phyloP scores from a whole-genome alignment of 1,140 invertebrate species.

The Drosophila virilis region DNA sequence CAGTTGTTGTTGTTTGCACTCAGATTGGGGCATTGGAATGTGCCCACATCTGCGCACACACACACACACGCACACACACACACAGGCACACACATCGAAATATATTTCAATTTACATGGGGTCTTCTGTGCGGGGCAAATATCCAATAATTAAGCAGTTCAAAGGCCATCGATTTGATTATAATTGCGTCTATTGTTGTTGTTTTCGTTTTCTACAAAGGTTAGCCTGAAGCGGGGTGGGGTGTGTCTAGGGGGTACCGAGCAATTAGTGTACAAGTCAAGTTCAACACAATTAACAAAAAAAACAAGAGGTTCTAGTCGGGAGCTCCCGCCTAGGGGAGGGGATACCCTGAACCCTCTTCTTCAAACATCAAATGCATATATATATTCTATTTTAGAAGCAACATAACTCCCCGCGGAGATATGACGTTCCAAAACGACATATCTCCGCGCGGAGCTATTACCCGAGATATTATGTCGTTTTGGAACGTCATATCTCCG shows the following conservation, averaged over 20 bases:
- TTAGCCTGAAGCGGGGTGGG: neutral
- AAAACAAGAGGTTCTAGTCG: no score
- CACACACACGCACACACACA: neutral
- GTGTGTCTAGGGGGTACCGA: neutral
- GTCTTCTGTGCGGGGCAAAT: constrained; percentile 9
- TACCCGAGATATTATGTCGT: no score
- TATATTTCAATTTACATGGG: constrained; percentile 25
- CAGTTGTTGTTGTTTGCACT: constrained; percentile 40
- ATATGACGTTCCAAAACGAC: no score
- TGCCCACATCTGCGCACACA: constrained; percentile 1
- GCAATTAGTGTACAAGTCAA: constrained; percentile 3
- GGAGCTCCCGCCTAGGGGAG: no score
- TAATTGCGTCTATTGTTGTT: constrained; percentile 37
- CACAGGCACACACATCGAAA: constrained; percentile 7
- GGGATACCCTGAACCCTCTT: no score
- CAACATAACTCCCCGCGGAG: no score
- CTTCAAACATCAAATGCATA: no score
- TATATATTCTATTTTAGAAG: no score
- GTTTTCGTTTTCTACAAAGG: neutral
- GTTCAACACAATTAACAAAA: constrained; percentile 3
- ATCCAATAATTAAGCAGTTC: constrained; percentile 63
- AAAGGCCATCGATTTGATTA: constrained; percentile 64
- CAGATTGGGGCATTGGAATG: constrained; percentile 25
- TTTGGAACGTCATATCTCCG: no score
- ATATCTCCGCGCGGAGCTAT: no score